Evolutionary conservation across 1,140 invertebrate genomes (phyloP), one percentile per base, ranked within the genome.

Genomic region (Conus betulinus): DNA sequence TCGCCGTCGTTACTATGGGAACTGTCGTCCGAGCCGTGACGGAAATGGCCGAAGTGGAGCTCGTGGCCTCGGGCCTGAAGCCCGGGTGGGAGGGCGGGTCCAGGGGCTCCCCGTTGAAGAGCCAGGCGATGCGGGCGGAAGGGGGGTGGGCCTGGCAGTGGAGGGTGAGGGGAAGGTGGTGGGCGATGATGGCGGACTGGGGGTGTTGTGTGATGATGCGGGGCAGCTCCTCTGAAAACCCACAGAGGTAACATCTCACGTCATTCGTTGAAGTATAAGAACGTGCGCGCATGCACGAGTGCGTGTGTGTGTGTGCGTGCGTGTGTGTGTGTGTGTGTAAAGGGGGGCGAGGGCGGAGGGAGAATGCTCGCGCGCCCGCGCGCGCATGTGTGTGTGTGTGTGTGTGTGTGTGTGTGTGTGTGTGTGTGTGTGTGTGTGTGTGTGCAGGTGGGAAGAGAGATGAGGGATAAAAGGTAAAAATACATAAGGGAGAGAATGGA

Each of bases 61-160:
- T 87, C 71, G 17, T 53, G 63, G 15, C 85, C 88, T 27, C 23
- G 27, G 7, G 74, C 17, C 63, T 76, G n/a, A 39, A 89, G 13
- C 74, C 81, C 3, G 10, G 27, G 52, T 89, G 85, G n/a, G 84
- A 67, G n/a, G 76, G 25, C 8, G 20, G 74, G 85, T 84, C 79
- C 8, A 89, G 88, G 23, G 85, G 85, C 6, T 84, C 51, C 5
- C 88, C 88, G 84, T 89, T 85, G 78, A 83, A 89, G 27, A 89
- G 81, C 88, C 88, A 89, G 15, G 79, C 39, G 51, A 87, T 60
- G 13, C 81, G 85, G n/a, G 85, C 85, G 25, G 55, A 55, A 23
- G 67, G 83, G 4, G 88, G 88, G 20, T 82, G 25, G 11, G 81
- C 88, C 20, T 27, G n/a, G 57, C 88, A 89, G 60, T 20, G 57